These are phyloP conservation scores for Anthophora plumipes DNA, from an alignment of 2,888 invertebrate species.

Conservation along the genomic window DNA sequence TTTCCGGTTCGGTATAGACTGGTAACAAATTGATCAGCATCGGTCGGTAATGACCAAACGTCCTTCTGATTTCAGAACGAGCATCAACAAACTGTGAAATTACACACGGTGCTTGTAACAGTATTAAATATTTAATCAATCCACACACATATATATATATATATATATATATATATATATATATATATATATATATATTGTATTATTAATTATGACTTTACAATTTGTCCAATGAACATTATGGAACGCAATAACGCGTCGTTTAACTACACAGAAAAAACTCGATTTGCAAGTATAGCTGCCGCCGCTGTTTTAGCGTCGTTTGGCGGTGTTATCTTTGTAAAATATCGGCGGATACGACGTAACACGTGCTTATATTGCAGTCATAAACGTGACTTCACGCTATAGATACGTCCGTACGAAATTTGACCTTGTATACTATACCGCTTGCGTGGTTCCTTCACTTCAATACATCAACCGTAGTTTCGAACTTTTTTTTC, in stretches of 20 bases:
- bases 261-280: background rate
- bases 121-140: no score
- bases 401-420: slow-evolving; percentile 5
- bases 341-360: slow-evolving; percentile 14
- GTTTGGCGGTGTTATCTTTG: slow-evolving; percentile 17
- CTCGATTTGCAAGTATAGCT: slow-evolving; percentile 25
- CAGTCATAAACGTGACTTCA: slow-evolving; percentile 38
- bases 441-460: slow-evolving; percentile 10
- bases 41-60: no score
- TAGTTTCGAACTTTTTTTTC: background rate
- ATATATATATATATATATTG: no score
- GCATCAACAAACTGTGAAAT: no score
- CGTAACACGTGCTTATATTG: slow-evolving; percentile 44
- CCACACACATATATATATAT: no score
- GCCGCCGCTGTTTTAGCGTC: background rate
- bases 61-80: no score
- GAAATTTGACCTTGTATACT: slow-evolving; percentile 39
- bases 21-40: no score
- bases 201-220: no score
- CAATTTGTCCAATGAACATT: background rate
- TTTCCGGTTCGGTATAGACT: no score
- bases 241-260: background rate
- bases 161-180: no score
- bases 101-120: no score
- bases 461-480: background rate